These are phyloP conservation scores for Andricus curvator DNA, from an alignment of 2,888 invertebrate genomes.

Conservation along the genomic window DNA sequence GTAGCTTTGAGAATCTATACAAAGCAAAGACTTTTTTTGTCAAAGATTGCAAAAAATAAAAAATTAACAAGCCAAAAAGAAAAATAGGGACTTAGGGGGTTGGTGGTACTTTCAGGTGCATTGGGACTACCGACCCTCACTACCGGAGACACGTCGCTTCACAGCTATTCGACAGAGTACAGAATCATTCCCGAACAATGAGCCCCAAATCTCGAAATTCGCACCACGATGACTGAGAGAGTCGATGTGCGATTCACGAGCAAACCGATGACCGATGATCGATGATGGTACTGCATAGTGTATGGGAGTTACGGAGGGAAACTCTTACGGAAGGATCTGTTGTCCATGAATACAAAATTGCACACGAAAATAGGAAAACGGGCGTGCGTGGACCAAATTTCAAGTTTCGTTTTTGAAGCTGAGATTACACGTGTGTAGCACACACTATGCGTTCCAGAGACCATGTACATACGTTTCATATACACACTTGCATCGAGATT, in stretches of 20 bases:
- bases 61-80: constrained; percentile 43
- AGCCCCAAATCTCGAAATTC: constrained; percentile 57
- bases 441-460: constrained; percentile 42
- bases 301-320: constrained; percentile 48
- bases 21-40: constrained; percentile 43
- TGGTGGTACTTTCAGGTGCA: constrained; percentile 74
- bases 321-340: constrained; percentile 43
- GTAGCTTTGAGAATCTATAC: constrained; percentile 52
- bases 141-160: constrained; percentile 71
- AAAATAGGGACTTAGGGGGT: constrained; percentile 68
- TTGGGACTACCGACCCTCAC: constrained; percentile 72
- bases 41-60: constrained; percentile 38
- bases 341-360: constrained; percentile 50
- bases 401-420: constrained; percentile 39
- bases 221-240: constrained; percentile 50
- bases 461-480: constrained; percentile 44
- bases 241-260: constrained; percentile 48
- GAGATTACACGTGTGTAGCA: constrained; percentile 12
- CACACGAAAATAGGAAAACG: constrained; percentile 43
- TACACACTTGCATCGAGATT: constrained; percentile 40
- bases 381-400: constrained; percentile 49
- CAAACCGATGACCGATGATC: constrained; percentile 52
- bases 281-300: constrained; percentile 48
- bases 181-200: constrained; percentile 75
- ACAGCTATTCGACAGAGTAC: constrained; percentile 73